These are phyloP conservation scores for Bucorvus abyssinicus DNA, from an alignment of 2,797 vertebrate species.

Conservation along the genomic window DNA sequence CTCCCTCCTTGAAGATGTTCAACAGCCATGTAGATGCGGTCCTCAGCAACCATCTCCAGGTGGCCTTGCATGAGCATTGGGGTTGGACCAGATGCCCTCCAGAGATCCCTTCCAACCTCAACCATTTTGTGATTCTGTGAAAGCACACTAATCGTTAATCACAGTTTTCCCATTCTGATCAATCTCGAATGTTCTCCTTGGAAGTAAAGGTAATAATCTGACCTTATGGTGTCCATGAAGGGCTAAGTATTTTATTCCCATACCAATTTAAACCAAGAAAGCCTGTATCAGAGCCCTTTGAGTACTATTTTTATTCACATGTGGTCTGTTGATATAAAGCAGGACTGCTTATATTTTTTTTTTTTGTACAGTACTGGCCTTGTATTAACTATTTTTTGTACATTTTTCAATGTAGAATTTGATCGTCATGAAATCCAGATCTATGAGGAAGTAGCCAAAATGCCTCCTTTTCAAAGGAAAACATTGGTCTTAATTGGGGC, in stretches of 20 bases:
- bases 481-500: constrained; percentile 96
- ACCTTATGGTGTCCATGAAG: background rate
- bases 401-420: constrained; percentile 84
- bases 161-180: background rate
- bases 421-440: constrained; percentile 98
- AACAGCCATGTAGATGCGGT: background rate
- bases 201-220: background rate
- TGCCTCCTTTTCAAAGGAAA: constrained; percentile 99
- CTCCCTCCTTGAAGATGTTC: background rate
- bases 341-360: background rate
- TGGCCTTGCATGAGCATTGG: background rate
- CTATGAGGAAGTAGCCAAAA: constrained; percentile 96
- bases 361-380: background rate
- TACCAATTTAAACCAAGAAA: background rate
- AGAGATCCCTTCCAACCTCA: background rate
- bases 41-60: background rate
- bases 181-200: background rate
- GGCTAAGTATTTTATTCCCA: background rate
- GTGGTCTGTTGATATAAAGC: background rate
- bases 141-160: background rate
- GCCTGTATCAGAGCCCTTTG: background rate
- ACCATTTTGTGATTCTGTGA: background rate
- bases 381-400: background rate
- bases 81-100: background rate
- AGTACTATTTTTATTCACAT: background rate